phyloP scores from a whole-genome alignment of 2,113 vertebrate genomes.

The Junco hyemalis region DNA sequence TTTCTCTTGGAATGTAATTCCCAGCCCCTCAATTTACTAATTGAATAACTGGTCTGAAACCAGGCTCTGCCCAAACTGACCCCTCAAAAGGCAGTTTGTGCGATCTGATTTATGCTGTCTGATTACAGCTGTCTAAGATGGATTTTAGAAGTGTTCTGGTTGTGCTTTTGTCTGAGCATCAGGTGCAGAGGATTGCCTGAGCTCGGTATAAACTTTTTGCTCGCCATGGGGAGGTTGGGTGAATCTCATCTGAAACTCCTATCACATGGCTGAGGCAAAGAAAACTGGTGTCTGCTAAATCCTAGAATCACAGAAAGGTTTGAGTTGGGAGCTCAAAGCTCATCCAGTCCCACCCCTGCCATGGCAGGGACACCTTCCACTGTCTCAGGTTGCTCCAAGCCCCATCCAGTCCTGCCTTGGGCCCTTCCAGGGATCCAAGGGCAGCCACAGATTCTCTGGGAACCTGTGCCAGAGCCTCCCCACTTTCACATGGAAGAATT shows the following conservation, averaged over 20 bases:
- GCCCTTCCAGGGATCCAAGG: background rate
- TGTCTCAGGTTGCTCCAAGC: fast-evolving
- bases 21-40: background rate
- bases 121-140: background rate
- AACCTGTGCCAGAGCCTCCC: fast-evolving
- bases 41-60: background rate
- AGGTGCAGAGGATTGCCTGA: background rate
- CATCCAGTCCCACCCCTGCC: fast-evolving
- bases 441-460: background rate
- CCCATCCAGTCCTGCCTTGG: fast-evolving
- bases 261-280: background rate
- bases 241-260: background rate
- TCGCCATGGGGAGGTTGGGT: background rate
- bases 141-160: background rate
- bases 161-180: background rate
- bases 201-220: background rate
- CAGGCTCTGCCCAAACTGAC: background rate
- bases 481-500: background rate
- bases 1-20: background rate
- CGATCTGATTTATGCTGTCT: background rate
- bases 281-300: background rate
- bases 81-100: background rate
- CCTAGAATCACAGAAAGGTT: background rate
- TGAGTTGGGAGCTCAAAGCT: too few species aligned
- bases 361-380: background rate